phyloP scores from a whole-genome alignment of 1,140 invertebrate genomes.

The Ceratosolen fusciceps region DNA sequence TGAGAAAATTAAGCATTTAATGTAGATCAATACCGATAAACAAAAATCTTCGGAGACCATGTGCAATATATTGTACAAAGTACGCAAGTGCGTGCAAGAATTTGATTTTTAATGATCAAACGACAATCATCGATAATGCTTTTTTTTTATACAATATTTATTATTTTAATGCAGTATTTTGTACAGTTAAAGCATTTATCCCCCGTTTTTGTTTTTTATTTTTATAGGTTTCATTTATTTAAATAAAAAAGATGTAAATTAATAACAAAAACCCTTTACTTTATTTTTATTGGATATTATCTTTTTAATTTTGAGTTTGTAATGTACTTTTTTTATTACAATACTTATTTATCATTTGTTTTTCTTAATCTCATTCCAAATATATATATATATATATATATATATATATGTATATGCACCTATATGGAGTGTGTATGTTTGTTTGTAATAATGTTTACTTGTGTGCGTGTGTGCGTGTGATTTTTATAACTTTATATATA shows the following conservation, averaged over 20 bases:
- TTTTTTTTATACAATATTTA: conserved; percentile 47
- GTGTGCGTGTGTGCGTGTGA: background rate
- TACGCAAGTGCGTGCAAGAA: conserved; percentile 64
- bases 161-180: conserved; percentile 6
- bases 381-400: too few species aligned
- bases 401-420: too few species aligned
- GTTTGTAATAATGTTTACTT: too few species aligned
- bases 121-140: conserved; percentile 11
- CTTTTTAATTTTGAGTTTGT: too few species aligned
- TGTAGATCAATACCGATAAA: conserved; percentile 28
- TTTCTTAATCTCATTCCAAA: background rate
- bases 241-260: too few species aligned
- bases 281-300: conserved; percentile 8
- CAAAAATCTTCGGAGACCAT: conserved; percentile 60
- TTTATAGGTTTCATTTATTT: too few species aligned
- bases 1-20: background rate
- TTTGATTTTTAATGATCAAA: conserved; percentile 26
- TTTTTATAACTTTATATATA: too few species aligned
- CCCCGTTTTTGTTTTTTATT: background rate
- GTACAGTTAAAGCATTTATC: conserved; percentile 23
- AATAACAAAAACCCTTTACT: background rate
- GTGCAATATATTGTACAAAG: conserved; percentile 71
- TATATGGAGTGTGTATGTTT: too few species aligned
- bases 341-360: too few species aligned
- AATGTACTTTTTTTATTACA: too few species aligned